Evolutionary conservation across 1,140 invertebrate species (phyloP), one percentile per base, ranked within the genome.

Genomic region (Meloidogyne hapla): DNA sequence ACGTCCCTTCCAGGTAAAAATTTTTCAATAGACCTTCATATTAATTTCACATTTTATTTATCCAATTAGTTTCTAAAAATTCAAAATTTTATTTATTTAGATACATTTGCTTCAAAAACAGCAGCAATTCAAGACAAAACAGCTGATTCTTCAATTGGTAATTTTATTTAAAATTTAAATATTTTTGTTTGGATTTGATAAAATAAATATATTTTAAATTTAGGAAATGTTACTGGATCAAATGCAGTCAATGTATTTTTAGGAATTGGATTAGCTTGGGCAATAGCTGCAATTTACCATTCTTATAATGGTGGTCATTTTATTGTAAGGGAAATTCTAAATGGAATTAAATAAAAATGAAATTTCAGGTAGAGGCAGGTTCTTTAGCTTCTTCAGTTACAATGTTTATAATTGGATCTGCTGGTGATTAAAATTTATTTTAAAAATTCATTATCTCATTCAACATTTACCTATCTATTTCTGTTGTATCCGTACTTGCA

Each of bases 51-150:
- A n/a, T n/a, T n/a, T n/a, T n/a, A n/a, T n/a, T n/a, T n/a, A n/a
- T n/a, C n/a, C n/a, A n/a, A n/a, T n/a, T n/a, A n/a, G n/a, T n/a
- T n/a, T n/a, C n/a, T n/a, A n/a, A 65, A 10, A 23, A 74, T 33
- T 13, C 1, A 26, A 28, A 56, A 25, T 33, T 67, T 6, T 26
- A 12, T 15, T 28, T 25, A 15, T 67, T 56, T 56, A 77, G 79
- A 99, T 89, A 98, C 95, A 71, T 99, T 99, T 89, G 96, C 96
- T 69, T 97, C 94, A 87, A 98, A 98, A 91, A 94, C 97, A 72
- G 94, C 96, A 64, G 96, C 96, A 33, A 92, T 94, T 75, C 94
- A 96, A 87, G 96, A 99, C 88, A 93, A 94, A 88, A 94, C 94
- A 85, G 96, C 96, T 12, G 96, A 99, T 87, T 94, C 94, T 42